Evolutionary conservation across 1,140 invertebrate species (phyloP), one percentile per base, ranked within the genome.

Genomic region (Theocolax elegans): DNA sequence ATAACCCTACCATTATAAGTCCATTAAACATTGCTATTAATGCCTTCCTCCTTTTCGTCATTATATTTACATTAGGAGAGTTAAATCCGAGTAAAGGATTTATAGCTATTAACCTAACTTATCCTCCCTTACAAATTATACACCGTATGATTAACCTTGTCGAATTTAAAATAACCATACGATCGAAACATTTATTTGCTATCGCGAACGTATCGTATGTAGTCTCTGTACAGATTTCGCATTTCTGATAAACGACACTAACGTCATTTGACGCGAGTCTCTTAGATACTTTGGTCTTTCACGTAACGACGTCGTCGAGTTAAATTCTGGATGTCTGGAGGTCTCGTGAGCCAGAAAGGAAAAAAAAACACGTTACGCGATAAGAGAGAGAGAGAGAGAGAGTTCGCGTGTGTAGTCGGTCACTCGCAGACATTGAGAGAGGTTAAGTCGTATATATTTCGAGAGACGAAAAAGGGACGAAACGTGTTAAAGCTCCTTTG

Each of bases 161-260:
- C n/a, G n/a, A n/a, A n/a, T n/a, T n/a, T n/a, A n/a, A n/a, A n/a
- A n/a, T n/a, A n/a, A n/a, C n/a, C n/a, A n/a, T n/a, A n/a, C n/a
- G n/a, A n/a, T n/a, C n/a, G n/a, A n/a, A n/a, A n/a, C n/a, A n/a
- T n/a, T n/a, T n/a, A n/a, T n/a, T n/a, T n/a, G n/a, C n/a, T n/a
- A n/a, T n/a, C n/a, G n/a, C n/a, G n/a, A n/a, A n/a, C n/a, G n/a
- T n/a, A n/a, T n/a, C n/a, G n/a, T n/a, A n/a, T n/a, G n/a, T n/a
- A n/a, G n/a, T n/a, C n/a, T n/a, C n/a, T n/a, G n/a, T n/a, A n/a
- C n/a, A n/a, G 31, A 58, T 67, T 56, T 67, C 31, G 29, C 31
- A 48, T 38, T 31, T 2, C 31, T 44, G 19, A 60, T 67, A 67
- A 58, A 67, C 44, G 44, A 51, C 66, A 60, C 66, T 38, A 51